These are phyloP conservation scores for Yponomeuta plumbellus DNA, from an alignment of 2,888 invertebrate genomes.

Conservation along the genomic window DNA sequence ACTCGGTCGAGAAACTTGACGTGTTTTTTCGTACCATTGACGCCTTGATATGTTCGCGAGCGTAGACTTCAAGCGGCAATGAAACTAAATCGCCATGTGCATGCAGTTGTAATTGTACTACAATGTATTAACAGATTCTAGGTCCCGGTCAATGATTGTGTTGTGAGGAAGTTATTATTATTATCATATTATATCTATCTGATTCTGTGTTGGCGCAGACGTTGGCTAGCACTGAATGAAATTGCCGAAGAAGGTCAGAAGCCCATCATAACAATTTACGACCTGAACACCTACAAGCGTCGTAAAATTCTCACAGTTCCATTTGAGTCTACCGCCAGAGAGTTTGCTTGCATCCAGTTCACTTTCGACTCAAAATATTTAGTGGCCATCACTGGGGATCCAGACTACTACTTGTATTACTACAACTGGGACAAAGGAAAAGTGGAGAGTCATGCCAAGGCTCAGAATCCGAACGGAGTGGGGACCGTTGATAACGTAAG, in stretches of 20 bases:
- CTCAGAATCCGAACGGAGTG: constrained; percentile 81
- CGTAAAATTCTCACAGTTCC: constrained; percentile 81
- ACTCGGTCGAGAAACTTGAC: too few species aligned
- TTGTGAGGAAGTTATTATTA: too few species aligned
- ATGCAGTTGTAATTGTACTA: too few species aligned
- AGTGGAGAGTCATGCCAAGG: constrained; percentile 84
- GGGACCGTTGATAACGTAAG: constrained; percentile 76
- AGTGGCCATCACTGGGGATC: constrained; percentile 86
- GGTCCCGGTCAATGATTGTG: too few species aligned
- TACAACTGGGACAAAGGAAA: constrained; percentile 90
- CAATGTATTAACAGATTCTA: too few species aligned
- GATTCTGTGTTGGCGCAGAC: constrained; percentile 52
- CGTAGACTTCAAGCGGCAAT: too few species aligned
- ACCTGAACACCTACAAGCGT: constrained; percentile 81
- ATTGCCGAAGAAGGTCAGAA: constrained; percentile 78
- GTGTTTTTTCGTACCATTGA: too few species aligned
- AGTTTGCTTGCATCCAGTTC: constrained; percentile 85
- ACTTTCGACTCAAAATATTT: constrained; percentile 89
- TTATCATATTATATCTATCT: too few species aligned
- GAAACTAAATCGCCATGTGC: too few species aligned
- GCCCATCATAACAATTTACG: constrained; percentile 83
- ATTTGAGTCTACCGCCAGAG: constrained; percentile 76
- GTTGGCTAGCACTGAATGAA: constrained; percentile 80
- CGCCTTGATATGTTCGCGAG: too few species aligned
- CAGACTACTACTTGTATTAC: constrained; percentile 88